A percentile compares a stretch with the other conserved stretches of the same genome.
Conservation (phyloP, 2,797 vertebrate species). For the Nyctibius grandis region DNA sequence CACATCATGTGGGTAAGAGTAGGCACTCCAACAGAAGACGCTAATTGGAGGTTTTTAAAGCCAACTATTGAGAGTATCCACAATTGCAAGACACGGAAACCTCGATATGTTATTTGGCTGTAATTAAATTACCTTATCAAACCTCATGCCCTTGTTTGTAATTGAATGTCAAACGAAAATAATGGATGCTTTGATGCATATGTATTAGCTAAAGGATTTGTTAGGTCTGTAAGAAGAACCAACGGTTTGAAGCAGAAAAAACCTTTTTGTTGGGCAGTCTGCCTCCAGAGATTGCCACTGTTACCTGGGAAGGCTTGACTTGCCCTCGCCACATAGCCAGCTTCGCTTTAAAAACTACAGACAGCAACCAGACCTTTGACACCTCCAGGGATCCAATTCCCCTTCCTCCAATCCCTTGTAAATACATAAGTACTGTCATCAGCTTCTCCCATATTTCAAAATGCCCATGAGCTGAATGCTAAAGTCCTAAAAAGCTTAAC, state of each 20-base stretch:
- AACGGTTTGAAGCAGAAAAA: background rate
- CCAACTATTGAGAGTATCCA: background rate
- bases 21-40: background rate
- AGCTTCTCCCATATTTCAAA: background rate
- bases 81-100: background rate
- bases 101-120: background rate
- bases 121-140: background rate
- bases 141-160: background rate
- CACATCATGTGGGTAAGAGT: rapidly evolving
- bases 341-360: background rate
- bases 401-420: background rate
- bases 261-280: background rate
- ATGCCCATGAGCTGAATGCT: background rate
- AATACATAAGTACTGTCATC: background rate
- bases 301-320: background rate
- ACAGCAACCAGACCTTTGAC: background rate
- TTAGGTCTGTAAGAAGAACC: background rate
- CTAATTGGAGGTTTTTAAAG: background rate
- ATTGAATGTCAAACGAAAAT: background rate
- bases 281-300: background rate
- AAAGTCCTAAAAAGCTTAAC: background rate
- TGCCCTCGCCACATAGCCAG: background rate
- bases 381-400: background rate
- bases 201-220: background rate
- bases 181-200: background rate